Conservation (phyloP, 2,113 vertebrate species). For the Condylura cristata region DNA sequence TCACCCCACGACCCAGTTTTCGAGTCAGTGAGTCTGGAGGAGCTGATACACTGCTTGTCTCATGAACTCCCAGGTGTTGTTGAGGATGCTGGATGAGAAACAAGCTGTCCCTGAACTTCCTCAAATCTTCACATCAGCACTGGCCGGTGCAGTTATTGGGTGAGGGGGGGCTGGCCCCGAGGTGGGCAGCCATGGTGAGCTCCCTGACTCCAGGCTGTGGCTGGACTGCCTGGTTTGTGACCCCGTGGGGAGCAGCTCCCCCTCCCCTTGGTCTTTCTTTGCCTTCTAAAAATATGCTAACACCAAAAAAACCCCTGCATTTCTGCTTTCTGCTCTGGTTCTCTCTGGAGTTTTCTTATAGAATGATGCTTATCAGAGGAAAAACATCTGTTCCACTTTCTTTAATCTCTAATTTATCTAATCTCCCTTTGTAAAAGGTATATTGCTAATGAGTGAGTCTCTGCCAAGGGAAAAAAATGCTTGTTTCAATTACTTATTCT, state of each 20-base stretch:
- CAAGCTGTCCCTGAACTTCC: rapidly evolving
- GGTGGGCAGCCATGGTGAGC: rapidly evolving
- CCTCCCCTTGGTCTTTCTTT: neutral
- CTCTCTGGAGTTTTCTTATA: slow-evolving; percentile 65
- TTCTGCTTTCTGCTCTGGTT: neutral
- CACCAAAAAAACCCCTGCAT: slow-evolving; percentile 17
- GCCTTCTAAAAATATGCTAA: slow-evolving; percentile 4
- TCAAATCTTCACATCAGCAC: neutral
- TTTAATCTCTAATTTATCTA: slow-evolving; percentile 78
- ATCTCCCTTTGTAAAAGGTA: slow-evolving; percentile 73
- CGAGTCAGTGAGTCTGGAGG: neutral
- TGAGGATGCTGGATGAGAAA: neutral
- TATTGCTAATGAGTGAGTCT: slow-evolving; percentile 69
- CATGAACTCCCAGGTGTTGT: neutral
- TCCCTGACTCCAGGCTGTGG: rapidly evolving
- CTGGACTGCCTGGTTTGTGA: neutral
- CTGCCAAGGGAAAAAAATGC: slow-evolving; percentile 59
- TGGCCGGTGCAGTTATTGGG: neutral
- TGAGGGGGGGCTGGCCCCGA: neutral
- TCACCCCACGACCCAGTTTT: neutral
- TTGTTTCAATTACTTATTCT: slow-evolving; percentile 57
- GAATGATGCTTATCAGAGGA: slow-evolving; percentile 76
- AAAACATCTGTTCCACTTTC: slow-evolving; percentile 78
- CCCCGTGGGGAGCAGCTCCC: neutral
- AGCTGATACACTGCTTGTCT: neutral